phyloP scores from a whole-genome alignment of 2,888 invertebrate species.

The Ectropis crepuscularia region DNA sequence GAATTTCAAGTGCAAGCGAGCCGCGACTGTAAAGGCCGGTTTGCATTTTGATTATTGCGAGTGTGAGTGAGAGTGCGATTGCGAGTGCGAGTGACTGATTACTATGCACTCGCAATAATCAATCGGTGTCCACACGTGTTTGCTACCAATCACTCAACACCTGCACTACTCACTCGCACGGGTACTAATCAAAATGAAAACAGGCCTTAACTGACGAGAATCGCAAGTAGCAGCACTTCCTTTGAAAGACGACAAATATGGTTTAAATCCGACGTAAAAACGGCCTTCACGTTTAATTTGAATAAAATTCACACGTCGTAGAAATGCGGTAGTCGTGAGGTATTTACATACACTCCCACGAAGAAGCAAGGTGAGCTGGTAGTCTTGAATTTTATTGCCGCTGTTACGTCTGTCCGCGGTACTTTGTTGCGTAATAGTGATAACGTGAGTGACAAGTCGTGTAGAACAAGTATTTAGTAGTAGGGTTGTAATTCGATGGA shows the following conservation, averaged over 20 bases:
- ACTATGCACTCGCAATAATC: too few relatives aligned
- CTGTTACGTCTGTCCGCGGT: constrained; percentile 51
- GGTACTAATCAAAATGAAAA: too few relatives aligned
- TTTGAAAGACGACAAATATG: background rate
- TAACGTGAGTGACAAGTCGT: constrained; percentile 28
- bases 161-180: too few relatives aligned
- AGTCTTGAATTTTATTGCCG: constrained; percentile 69
- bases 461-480: background rate
- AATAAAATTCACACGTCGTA: constrained; percentile 51
- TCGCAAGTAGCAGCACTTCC: background rate
- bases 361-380: constrained; percentile 72
- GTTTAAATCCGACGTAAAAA: constrained; percentile 27
- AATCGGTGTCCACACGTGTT: too few relatives aligned
- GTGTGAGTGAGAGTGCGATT: too few relatives aligned
- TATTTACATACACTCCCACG: constrained; percentile 79
- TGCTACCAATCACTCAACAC: too few relatives aligned
- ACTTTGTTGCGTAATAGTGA: constrained; percentile 53
- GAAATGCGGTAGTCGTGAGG: constrained; percentile 73
- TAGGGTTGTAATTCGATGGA: background rate
- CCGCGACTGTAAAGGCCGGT: too few relatives aligned
- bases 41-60: too few relatives aligned
- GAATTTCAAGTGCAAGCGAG: too few relatives aligned
- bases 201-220: too few relatives aligned
- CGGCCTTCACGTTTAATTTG: constrained; percentile 40
- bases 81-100: too few relatives aligned